Conservation (phyloP, 2,797 vertebrate species). For the Hippocampus kuda region DNA sequence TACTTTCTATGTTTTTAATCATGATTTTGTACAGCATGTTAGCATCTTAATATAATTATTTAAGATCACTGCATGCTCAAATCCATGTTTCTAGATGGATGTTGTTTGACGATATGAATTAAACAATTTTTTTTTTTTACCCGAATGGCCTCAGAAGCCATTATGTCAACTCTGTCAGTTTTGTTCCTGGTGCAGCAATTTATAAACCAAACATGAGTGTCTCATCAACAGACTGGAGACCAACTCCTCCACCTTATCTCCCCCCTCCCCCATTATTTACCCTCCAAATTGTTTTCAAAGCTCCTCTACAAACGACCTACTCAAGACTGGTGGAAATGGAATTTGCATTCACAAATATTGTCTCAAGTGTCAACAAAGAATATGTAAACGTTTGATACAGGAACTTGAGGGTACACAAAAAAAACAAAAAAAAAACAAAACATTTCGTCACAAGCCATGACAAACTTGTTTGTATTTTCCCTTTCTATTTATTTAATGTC, state of each 20-base stretch:
- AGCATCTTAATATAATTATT: conserved; percentile 56
- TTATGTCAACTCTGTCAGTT: background rate
- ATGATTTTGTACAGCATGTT: conserved; percentile 73
- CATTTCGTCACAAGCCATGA: background rate
- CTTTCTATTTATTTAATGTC: background rate
- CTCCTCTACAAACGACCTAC: conserved; percentile 2
- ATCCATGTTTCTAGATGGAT: background rate
- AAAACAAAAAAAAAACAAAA: too few species aligned
- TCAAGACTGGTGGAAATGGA: conserved; percentile 1
- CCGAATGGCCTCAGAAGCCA: background rate
- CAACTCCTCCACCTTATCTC: conserved; percentile 2
- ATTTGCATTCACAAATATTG: conserved; percentile 4
- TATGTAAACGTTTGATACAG: conserved; percentile 1
- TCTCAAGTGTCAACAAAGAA: conserved; percentile 10
- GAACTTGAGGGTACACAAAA: background rate
- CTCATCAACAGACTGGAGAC: background rate
- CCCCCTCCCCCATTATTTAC: conserved; percentile 3
- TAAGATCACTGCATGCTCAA: conserved; percentile 46
- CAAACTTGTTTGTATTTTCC: background rate
- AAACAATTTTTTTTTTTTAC: background rate
- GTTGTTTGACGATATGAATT: background rate
- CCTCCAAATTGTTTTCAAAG: conserved; percentile 6
- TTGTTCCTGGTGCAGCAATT: background rate
- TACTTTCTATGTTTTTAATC: conserved; percentile 60
- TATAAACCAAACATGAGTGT: background rate